Evolutionary conservation across 2,888 invertebrate genomes (phyloP).

Genomic region (Carabus problematicus): DNA sequence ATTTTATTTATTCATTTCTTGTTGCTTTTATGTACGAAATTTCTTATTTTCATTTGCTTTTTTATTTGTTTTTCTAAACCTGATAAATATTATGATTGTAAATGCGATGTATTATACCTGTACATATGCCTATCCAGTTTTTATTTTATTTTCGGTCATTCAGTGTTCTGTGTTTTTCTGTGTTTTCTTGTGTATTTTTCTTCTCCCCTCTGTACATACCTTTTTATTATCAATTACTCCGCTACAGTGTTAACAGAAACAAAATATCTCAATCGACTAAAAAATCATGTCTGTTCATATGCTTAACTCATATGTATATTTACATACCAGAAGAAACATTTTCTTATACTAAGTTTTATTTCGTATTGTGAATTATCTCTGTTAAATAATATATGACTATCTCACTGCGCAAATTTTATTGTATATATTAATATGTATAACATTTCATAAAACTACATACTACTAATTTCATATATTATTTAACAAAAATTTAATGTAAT

Average conservation of each 20-base stretch:
- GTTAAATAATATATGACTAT: no score
- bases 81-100: conserved; percentile 23
- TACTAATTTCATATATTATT: no score
- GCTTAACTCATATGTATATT: neutral
- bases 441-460: no score
- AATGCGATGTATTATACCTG: conserved; percentile 21
- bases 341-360: no score
- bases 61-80: conserved; percentile 4
- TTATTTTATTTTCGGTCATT: conserved; percentile 18
- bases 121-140: conserved; percentile 26
- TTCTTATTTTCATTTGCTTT: conserved; percentile 3
- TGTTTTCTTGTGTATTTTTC: conserved; percentile 9
- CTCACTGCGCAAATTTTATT: no score
- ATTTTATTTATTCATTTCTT: conserved; percentile 1
- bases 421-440: no score
- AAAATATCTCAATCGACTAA: neutral
- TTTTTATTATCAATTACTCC: neutral
- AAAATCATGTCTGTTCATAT: neutral
- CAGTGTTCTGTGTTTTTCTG: neutral
- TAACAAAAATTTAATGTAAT: no score
- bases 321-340: no score
- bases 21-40: conserved; percentile 3
- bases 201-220: conserved; percentile 10
- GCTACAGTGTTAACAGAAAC: no score
- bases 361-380: no score